A percentile compares a stretch with the other conserved stretches of the same genome.
These are phyloP conservation scores for Pomacea canaliculata DNA, from an alignment of 2,888 invertebrate genomes.

Conservation along the genomic window DNA sequence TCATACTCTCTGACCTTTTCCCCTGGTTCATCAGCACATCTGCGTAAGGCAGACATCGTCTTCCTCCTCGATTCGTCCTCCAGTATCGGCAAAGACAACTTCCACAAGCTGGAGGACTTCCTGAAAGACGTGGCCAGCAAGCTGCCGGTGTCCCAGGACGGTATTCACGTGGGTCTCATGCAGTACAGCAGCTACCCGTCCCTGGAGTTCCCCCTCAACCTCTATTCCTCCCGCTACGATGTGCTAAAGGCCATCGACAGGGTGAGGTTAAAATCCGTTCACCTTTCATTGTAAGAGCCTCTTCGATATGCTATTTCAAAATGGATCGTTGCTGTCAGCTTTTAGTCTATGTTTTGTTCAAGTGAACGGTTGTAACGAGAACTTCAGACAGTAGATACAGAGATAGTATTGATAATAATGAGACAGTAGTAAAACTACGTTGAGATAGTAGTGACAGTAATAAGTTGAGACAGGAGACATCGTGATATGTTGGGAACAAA, in stretches of 20 bases:
- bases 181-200: constrained; percentile 56
- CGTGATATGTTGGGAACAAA: too few relatives aligned
- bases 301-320: too few relatives aligned
- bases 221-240: constrained; percentile 42
- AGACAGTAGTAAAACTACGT: too few relatives aligned
- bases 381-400: too few relatives aligned
- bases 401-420: too few relatives aligned
- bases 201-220: constrained; percentile 50
- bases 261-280: not conserved
- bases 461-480: too few relatives aligned
- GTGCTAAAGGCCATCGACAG: constrained; percentile 34
- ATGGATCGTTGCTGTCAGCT: too few relatives aligned
- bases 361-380: too few relatives aligned
- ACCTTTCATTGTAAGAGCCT: too few relatives aligned
- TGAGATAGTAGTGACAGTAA: too few relatives aligned
- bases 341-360: too few relatives aligned
- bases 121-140: constrained; percentile 46
- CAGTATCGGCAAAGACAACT: constrained; percentile 51
- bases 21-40: constrained; percentile 34
- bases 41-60: constrained; percentile 50
- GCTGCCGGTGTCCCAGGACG: constrained; percentile 46
- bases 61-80: constrained; percentile 56
- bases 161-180: constrained; percentile 48
- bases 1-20: not conserved
- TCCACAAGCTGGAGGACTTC: constrained; percentile 52